Base-by-base conservation (phyloP, 2,797 vertebrate species). In the Xenentodon cancila region DNA sequence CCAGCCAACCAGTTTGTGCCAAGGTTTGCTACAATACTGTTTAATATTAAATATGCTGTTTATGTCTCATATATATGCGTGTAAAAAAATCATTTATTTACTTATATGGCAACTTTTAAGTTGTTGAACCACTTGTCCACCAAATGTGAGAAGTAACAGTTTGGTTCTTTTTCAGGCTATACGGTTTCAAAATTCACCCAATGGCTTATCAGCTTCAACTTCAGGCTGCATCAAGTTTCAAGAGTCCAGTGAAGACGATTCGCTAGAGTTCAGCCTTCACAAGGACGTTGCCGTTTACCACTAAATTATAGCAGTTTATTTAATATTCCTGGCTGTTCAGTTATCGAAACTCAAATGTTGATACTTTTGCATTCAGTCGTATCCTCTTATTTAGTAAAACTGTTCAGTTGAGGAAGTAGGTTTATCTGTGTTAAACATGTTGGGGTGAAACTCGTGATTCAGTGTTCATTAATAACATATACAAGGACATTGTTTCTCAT, bases 1-100 rank as follows among this genome's bases (percentile, higher is more conserved):
- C 96, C 96, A 7, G 96, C 96, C 89, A 97, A 97, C 90, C 96
- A 98, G 90, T 98, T 98, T 90, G 96, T 98, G 69, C 96, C 96
- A 84, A 96, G 96, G 96, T 97, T 52, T 9, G 42, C 40, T 16
- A 3, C 11, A 5, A 7, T 53, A 25, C 37, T 40, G 3, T 40
- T 40, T 5, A 40, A 15, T 7, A 40, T 15, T 4, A 15, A 40
- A 40, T 40, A 40, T 40, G 37, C 16, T 15, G 13, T 16, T 40
- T 40, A 40, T 40, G 4, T 15, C 15, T 37, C 9, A 25, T 3
- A 25, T 25, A 5, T 25, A 25, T 25, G 25, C 5, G 25, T 25
- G 25, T 25, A 25, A 3, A 25, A 3, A 25, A 3, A 25, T 5
- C 25, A 25, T 25, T 25, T n/a, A n/a, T n/a, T n/a, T n/a, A n/a